Evolutionary conservation across 2,888 invertebrate genomes (phyloP).

Genomic region (Volucella inanis): DNA sequence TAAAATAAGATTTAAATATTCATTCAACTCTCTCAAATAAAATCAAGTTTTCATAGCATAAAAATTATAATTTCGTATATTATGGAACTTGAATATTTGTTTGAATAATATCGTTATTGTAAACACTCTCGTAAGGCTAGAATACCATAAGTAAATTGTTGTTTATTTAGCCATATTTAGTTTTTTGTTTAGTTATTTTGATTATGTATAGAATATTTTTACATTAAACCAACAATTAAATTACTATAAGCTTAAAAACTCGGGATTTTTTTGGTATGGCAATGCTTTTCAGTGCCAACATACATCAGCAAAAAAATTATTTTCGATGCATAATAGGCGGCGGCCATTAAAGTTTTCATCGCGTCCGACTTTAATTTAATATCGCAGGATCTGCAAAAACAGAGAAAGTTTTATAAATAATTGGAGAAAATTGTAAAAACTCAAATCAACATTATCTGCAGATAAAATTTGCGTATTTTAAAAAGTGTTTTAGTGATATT

Average conservation of each 20-base stretch:
- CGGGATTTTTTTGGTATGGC: conserved; percentile 19
- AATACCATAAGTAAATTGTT: too few relatives aligned
- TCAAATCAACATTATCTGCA: background rate
- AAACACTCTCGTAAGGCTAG: too few relatives aligned
- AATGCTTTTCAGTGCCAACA: conserved; percentile 44
- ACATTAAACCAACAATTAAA: background rate
- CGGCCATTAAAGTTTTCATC: conserved; percentile 80
- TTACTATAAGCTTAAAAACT: background rate
- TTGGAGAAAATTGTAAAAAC: conserved; percentile 6
- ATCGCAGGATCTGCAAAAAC: conserved; percentile 17
- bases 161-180: too few relatives aligned
- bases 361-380: conserved; percentile 77
- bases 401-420: conserved; percentile 28
- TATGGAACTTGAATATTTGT: too few relatives aligned
- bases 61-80: too few relatives aligned
- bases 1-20: too few relatives aligned
- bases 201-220: too few relatives aligned
- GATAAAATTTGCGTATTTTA: background rate
- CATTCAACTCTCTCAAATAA: too few relatives aligned
- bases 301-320: conserved; percentile 38
- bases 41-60: too few relatives aligned
- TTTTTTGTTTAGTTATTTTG: too few relatives aligned
- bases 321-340: conserved; percentile 77
- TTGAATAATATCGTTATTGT: too few relatives aligned
- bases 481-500: background rate